These are phyloP conservation scores for Molossus alvarezi DNA, from an alignment of 2,797 vertebrate genomes.

Conservation along the genomic window DNA sequence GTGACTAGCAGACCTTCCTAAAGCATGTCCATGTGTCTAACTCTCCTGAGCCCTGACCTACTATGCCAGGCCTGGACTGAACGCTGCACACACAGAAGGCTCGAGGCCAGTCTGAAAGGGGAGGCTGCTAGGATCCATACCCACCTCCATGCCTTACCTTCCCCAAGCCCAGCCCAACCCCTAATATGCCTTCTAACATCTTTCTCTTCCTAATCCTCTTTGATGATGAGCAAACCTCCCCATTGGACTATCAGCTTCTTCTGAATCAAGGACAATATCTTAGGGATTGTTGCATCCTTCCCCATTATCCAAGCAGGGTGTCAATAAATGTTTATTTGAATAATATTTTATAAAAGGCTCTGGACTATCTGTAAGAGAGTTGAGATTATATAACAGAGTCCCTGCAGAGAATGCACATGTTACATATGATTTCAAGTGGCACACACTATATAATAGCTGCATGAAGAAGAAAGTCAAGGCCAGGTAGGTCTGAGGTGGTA, in stretches of 20 bases:
- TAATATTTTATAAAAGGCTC: slow-evolving; percentile 19
- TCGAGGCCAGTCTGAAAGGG: not conserved
- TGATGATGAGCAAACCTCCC: not conserved
- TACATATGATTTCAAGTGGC: not conserved
- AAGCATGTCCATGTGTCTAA: not conserved
- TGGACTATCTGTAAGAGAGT: slow-evolving; percentile 1
- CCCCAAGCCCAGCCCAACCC: not conserved
- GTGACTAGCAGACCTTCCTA: not conserved
- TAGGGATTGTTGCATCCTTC: not conserved
- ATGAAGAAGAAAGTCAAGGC: slow-evolving; percentile 58
- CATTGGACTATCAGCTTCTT: not conserved
- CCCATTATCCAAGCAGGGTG: not conserved
- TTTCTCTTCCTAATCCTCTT: slow-evolving; percentile 8
- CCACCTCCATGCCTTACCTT: not conserved
- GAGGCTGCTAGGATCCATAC: not conserved
- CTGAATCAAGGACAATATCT: not conserved
- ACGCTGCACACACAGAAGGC: not conserved
- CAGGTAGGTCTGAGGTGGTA: not conserved
- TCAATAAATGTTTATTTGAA: not conserved
- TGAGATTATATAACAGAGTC: not conserved
- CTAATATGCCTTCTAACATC: not conserved
- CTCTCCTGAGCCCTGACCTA: not conserved
- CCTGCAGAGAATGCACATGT: not conserved
- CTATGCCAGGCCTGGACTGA: not conserved
- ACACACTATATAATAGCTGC: not conserved